These are phyloP conservation scores for Cranoglanis bouderius DNA, from an alignment of 2,113 vertebrate species.

Conservation along the genomic window DNA sequence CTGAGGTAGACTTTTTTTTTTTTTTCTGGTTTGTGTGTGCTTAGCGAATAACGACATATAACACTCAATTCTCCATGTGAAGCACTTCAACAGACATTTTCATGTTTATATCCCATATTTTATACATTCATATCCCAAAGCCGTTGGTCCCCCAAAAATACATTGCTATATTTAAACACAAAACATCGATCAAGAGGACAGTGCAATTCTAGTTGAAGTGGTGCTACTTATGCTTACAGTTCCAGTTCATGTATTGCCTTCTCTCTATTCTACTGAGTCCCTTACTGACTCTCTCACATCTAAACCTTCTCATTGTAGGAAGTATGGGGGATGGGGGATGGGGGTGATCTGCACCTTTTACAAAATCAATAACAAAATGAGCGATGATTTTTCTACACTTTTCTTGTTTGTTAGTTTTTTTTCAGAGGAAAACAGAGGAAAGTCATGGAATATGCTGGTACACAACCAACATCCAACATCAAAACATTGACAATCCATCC, in stretches of 20 bases:
- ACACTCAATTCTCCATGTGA: constrained; percentile 44
- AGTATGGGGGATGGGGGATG: not conserved
- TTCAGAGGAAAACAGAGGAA: constrained; percentile 23
- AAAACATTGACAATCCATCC: constrained; percentile 53
- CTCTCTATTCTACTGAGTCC: constrained; percentile 51
- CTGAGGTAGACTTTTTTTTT: not conserved
- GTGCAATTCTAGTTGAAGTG: constrained; percentile 58
- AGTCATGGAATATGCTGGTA: constrained; percentile 45
- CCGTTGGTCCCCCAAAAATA: constrained; percentile 74
- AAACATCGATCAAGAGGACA: constrained; percentile 57
- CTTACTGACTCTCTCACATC: constrained; percentile 37
- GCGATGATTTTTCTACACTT: constrained; percentile 32
- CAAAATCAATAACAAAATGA: constrained; percentile 45
- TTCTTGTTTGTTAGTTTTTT: not conserved
- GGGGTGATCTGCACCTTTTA: not conserved
- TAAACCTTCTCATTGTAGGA: constrained; percentile 9
- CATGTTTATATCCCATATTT: constrained; percentile 58
- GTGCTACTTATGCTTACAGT: constrained; percentile 57
- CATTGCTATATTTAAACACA: constrained; percentile 67
- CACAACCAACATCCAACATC: constrained; percentile 51
- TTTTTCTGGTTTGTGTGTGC: constrained; percentile 35
- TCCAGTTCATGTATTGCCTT: constrained; percentile 59
- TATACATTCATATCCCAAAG: constrained; percentile 60
- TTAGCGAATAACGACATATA: constrained; percentile 46
- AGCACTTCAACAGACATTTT: constrained; percentile 52